Evolutionary conservation across 2,113 vertebrate species (phyloP).

Genomic region (Spea multiplicata): DNA sequence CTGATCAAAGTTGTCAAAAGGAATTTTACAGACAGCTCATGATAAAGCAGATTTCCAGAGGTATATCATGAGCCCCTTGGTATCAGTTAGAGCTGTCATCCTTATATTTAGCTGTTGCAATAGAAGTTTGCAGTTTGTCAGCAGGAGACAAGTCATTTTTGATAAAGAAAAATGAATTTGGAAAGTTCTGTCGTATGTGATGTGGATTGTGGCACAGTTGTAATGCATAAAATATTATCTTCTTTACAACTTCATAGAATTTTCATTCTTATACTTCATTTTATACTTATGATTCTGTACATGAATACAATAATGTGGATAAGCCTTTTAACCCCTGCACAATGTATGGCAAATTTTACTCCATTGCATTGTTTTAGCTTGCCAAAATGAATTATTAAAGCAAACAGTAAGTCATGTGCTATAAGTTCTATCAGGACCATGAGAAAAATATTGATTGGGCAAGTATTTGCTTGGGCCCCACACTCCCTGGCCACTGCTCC

Average conservation of each 20-base stretch:
- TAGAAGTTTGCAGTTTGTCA: slow-evolving; percentile 20
- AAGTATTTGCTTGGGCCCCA: no score
- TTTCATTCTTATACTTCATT: no score
- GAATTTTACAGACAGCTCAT: slow-evolving; percentile 7
- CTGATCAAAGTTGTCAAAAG: slow-evolving; percentile 14
- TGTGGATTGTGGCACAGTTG: neutral
- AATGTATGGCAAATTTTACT: no score
- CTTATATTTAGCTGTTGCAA: slow-evolving; percentile 22
- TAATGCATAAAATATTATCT: neutral
- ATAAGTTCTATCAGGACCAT: no score
- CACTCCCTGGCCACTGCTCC: no score
- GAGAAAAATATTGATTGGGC: no score
- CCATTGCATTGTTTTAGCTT: no score
- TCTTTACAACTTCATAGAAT: neutral
- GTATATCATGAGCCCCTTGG: slow-evolving; percentile 7
- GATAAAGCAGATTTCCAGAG: slow-evolving; percentile 19
- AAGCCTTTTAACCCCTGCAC: no score
- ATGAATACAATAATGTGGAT: no score
- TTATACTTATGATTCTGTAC: no score
- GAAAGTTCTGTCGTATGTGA: neutral
- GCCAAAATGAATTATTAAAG: no score
- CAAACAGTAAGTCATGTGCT: no score
- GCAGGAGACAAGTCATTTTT: neutral
- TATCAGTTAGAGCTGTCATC: slow-evolving; percentile 14
- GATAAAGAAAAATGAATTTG: slow-evolving; percentile 20